Conservation (phyloP, 1,140 invertebrate species). For the Drosophila sp. region DNA sequence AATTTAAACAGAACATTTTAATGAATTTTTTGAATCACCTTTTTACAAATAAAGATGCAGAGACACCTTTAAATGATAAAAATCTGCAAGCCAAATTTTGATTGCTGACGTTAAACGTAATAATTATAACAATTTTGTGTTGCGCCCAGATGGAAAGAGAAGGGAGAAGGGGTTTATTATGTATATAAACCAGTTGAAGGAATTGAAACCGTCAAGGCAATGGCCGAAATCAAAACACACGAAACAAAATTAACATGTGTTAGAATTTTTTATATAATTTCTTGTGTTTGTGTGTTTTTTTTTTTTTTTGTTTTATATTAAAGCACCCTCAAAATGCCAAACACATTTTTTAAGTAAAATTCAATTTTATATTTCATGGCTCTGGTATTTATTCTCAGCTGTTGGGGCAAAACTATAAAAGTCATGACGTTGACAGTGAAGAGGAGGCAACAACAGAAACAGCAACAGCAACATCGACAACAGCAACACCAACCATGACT, state of each 20-base stretch:
- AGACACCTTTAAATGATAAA: conserved; percentile 43
- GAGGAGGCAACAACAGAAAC: conserved; percentile 22
- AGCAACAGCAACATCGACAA: conserved; percentile 22
- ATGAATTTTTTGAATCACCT: neutral
- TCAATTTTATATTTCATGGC: conserved; percentile 13
- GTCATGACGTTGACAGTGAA: conserved; percentile 55
- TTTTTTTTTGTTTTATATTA: conserved; percentile 24
- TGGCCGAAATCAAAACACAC: conserved; percentile 42
- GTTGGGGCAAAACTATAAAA: conserved; percentile 33
- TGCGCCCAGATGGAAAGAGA: conserved; percentile 26
- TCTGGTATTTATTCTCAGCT: conserved; percentile 12
- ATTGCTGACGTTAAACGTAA: conserved; percentile 44
- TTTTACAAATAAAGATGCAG: neutral
- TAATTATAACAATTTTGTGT: conserved; percentile 40
- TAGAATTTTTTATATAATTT: conserved; percentile 12
- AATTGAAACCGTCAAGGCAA: conserved; percentile 50
- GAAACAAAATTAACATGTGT: neutral
- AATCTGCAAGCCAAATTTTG: conserved; percentile 46
- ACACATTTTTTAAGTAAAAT: conserved; percentile 29
- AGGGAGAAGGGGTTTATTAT: conserved; percentile 15
- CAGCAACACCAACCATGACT: conserved; percentile 50
- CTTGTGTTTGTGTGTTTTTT: neutral
- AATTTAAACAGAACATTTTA: neutral
- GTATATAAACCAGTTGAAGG: conserved; percentile 52
- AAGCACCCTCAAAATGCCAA: conserved; percentile 46